Percentiles rank a stretch among this genome's conserved stretches.
Conservation (phyloP, 1,140 invertebrate species). For the Atta cephalotes region DNA sequence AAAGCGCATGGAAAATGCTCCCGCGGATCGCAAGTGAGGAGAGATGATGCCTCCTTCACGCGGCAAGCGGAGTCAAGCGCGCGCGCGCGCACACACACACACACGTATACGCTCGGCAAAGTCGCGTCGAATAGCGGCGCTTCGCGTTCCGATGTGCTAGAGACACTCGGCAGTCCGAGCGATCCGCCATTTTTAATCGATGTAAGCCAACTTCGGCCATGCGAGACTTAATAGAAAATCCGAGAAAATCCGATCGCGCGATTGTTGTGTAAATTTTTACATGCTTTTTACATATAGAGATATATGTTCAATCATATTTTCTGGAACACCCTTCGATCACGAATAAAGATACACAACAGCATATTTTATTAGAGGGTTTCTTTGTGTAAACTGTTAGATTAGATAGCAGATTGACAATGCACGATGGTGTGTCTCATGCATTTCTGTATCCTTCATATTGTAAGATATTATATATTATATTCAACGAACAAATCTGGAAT, state of each 20-base stretch:
- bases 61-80: constrained; percentile 11
- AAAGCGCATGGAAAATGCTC: constrained; percentile 39
- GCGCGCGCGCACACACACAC: background rate
- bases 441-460: background rate
- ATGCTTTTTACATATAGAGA: background rate
- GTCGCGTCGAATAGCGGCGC: constrained; percentile 59
- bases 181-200: constrained; percentile 62
- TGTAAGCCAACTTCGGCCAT: constrained; percentile 30
- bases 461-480: background rate
- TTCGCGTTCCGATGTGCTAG: constrained; percentile 62
- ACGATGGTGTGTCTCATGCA: background rate
- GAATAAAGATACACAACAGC: constrained; percentile 13
- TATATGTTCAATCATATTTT: background rate
- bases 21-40: background rate
- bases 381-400: constrained; percentile 24
- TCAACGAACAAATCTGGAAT: background rate
- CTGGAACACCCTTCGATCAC: too few species aligned
- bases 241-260: background rate
- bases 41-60: constrained; percentile 7
- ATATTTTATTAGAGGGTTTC: background rate
- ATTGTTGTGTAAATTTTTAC: background rate
- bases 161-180: constrained; percentile 50
- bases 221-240: background rate
- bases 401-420: constrained; percentile 22
- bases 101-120: background rate